Base-by-base conservation (phyloP, 2,797 vertebrate genomes). In the Tarsius wallacei region DNA sequence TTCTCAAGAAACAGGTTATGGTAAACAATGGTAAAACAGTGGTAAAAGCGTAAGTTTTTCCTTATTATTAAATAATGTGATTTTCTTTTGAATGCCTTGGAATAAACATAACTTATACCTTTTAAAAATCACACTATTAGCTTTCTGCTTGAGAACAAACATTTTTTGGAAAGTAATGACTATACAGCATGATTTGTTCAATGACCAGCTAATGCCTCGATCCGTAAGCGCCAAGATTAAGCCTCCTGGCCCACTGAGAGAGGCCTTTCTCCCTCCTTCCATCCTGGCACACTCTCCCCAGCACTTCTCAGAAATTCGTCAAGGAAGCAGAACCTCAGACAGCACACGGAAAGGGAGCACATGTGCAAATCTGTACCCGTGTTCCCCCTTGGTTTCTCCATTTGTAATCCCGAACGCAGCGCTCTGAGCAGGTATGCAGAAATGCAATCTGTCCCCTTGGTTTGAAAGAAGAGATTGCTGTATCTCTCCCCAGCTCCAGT, bases 51-150 rank as follows among this genome's bases (percentile, higher is more conserved):
- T 66, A 55, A 68, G 61, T n/a, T 55, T 88, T 74, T 78, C 24
- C 51, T 63, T 82, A 55, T 61, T 77, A 78, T 95, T 82, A 70
- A 95, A 95, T 47, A 84, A 88, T 55, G 53, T 47, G 7, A 76
- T 82, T 80, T 81, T 53, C 51, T 26, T 66, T 66, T 85, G 61
- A 96, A 68, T 51, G 24, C 2, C 33, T 88, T 83, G 13, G 57
- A 93, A 68, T 33, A 73, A 91, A 51, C n/a, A 91, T 59, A 28
- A 42, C 13, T 83, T 87, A 63, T 7, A 76, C 21, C 87, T 22
- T 71, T 49, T 26, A 22, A 51, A 61, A 73, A 74, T 63, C 47
- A 77, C 4, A 82, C 9, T 49, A 51, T 16, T 70, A 10, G 42
- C 36, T 53, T 64, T 93, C 42, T 51, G 31, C 47, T 33, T 93